Conservation (phyloP, 2,113 vertebrate genomes). For the Mesembrinibis cayennensis region DNA sequence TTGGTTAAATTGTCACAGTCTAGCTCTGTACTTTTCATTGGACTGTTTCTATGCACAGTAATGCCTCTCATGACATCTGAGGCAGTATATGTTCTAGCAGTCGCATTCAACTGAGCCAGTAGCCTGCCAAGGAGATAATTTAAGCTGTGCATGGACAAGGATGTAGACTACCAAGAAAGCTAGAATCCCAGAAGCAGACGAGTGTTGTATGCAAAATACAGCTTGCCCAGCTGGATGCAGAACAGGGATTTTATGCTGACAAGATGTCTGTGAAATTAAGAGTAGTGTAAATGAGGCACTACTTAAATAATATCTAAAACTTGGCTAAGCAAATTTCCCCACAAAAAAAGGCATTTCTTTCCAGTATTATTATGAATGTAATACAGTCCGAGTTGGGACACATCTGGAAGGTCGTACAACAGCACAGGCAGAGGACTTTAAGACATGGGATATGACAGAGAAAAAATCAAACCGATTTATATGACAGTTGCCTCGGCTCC, state of each 20-base stretch:
- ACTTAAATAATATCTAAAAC: not conserved
- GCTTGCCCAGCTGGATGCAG: not conserved
- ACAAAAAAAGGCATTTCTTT: not conserved
- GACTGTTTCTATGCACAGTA: not conserved
- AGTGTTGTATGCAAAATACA: not conserved
- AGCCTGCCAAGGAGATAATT: not conserved
- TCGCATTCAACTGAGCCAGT: rapidly evolving
- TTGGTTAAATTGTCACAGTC: not conserved
- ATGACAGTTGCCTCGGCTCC: not conserved
- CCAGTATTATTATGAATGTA: not conserved
- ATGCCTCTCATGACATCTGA: not conserved
- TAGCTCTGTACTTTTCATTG: not conserved
- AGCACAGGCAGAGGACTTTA: constrained; percentile 11
- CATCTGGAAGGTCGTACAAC: constrained; percentile 58
- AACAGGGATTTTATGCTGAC: not conserved
- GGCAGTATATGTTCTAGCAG: not conserved
- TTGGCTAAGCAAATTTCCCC: not conserved
- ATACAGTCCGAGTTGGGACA: not conserved
- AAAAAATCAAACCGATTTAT: constrained; percentile 12
- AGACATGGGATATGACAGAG: not conserved
- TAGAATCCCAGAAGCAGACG: not conserved
- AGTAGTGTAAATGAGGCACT: not conserved
- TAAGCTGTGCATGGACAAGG: not conserved
- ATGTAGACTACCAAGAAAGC: not conserved
- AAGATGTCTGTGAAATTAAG: not conserved